Base-by-base conservation (phyloP, 2,888 invertebrate genomes). In the Metacarcinus magister region DNA sequence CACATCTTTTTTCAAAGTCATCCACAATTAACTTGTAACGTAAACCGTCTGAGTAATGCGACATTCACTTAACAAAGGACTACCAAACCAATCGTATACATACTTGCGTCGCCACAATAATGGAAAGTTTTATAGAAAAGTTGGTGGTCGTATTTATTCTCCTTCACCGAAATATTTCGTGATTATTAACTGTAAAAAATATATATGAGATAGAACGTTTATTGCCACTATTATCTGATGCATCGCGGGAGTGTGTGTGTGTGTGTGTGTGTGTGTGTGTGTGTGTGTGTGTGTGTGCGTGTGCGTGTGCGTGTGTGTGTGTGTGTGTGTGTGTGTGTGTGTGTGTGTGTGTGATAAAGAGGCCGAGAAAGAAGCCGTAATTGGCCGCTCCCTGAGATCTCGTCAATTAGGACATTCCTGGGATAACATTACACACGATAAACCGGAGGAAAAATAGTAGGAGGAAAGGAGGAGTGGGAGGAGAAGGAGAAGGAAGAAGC, bases 371-470 rank as follows among this genome's bases (percentile, higher is more conserved):
- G 67, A 93, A 19, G 46, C 23, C 32, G 43, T 89, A 92, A 91
- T 67, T 48, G 94, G 54, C 48, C n/a, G 32, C 13, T 28, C 39
- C 23, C 28, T 16, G 67, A 8, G 44, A 46, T 91, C 60, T 90
- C n/a, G 91, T 95, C 95, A 95, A 95, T 95, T 95, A 95, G 67
- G 43, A 82, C 95, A 95, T 95, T 95, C 95, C 95, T 95, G 10
- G 91, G 95, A 94, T 94, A 90, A 89, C 94, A 60, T 32, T 19
- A 32, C 87, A 87, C 54, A 43, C 90, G 60, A 82, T 87, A 94
- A 48, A 54, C n/a, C 23, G 32, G 44, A 94, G 60, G 89, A 44
- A 46, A 28, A 87, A 28, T n/a, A 75, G 75, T n/a, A 48, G 16
- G 92, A 90, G 43, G 39, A 39, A 39, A 39, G 23, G 48, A 92